These are phyloP conservation scores for Amphipyra berbera DNA, from an alignment of 2,888 invertebrate species.

Conservation along the genomic window DNA sequence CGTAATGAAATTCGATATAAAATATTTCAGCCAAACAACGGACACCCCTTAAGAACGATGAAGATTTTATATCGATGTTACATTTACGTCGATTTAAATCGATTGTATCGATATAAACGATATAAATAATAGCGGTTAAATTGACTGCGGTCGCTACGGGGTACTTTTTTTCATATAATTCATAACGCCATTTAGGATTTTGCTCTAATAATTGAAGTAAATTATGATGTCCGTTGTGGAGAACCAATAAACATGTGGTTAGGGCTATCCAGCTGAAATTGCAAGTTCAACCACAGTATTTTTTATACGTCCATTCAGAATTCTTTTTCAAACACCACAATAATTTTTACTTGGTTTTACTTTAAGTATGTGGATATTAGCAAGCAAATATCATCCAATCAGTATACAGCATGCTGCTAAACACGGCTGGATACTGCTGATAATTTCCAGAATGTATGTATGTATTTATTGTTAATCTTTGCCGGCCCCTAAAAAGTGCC, in stretches of 20 bases:
- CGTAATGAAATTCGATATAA: no score
- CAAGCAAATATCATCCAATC: no score
- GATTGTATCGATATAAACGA: conserved; percentile 69
- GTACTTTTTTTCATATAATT: conserved; percentile 78
- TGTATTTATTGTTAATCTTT: no score
- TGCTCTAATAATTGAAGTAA: conserved; percentile 81
- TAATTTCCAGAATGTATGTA: no score
- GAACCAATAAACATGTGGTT: conserved; percentile 75
- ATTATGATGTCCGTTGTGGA: conserved; percentile 79
- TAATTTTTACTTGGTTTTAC: no score
- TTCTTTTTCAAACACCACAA: background rate
- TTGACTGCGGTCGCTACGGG: conserved; percentile 78
- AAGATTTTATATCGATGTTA: conserved; percentile 56
- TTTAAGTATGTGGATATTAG: no score
- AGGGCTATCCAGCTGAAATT: conserved; percentile 18
- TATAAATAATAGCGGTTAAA: conserved; percentile 80
- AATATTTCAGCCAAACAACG: no score
- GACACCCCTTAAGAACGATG: conserved; percentile 48
- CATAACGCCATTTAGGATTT: conserved; percentile 79
- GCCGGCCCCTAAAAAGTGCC: no score
- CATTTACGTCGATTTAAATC: conserved; percentile 46
- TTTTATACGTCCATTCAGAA: no score
- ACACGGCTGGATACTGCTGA: no score
- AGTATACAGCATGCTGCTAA: no score
- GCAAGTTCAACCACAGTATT: background rate